Base-by-base conservation (phyloP, 2,888 invertebrate genomes). In the Hofmannophila pseudospretella region DNA sequence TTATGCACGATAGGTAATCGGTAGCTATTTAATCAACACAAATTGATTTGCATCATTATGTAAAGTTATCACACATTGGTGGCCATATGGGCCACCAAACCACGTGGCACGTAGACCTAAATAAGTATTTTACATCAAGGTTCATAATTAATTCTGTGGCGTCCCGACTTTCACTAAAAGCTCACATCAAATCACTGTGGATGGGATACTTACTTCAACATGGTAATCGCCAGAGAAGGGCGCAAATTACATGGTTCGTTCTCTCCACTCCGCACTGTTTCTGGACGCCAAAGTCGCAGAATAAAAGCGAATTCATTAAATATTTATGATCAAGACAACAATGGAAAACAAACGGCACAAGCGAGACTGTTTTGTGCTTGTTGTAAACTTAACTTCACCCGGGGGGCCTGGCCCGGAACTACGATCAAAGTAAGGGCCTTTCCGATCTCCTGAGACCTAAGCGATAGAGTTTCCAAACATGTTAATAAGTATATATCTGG, bases 331-430 rank as follows among this genome's bases (percentile, higher is more conserved):
- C 44, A 42, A 41, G 47, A 51, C 47, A 51, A 56, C 57, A 60
- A 55, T 55, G 49, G 51, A 49, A 51, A 56, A 51, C 51, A 55
- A 57, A 49, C 52, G 49, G 45, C 45, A 41, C 42, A 49, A 51
- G 44, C 36, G 48, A 50, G 45, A 42, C 51, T 55, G 59, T 51
- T 54, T 51, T 51, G 57, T 55, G 51, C 51, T 48, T 47, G 51
- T 53, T 58, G 54, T 54, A 53, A 59, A 63, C 54, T 63, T 57
- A 51, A 56, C 51, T 55, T 52, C 32, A 43, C 59, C 64, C 58
- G 41, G 32, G 57, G 54, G 65, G 51, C 51, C 45, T 45, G 50
- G 37, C 39, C 49, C 47, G 48, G 57, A 62, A 57, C 57, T 55
- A 44, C 47, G 54, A 54, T 57, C 52, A 47, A 61, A 58, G 54